Evolutionary conservation across 1,140 invertebrate genomes (phyloP).

Genomic region (Argopecten irradians): DNA sequence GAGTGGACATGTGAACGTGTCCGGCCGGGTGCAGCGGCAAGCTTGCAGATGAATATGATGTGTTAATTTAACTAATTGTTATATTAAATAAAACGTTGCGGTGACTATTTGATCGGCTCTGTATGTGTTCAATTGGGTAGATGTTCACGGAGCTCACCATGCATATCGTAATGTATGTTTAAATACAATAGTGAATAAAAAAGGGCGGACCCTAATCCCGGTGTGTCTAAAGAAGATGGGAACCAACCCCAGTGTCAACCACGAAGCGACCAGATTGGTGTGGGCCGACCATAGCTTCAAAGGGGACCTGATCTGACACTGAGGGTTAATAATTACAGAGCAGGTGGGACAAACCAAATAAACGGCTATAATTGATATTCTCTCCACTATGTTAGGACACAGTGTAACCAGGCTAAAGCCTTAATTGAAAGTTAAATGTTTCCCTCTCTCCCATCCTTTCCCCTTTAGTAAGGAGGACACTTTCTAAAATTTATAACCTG

Average conservation of each 20-base stretch:
- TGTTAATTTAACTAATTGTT: slow-evolving; percentile 19
- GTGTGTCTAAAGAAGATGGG: background rate
- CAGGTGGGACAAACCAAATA: slow-evolving; percentile 14
- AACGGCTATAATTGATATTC: background rate
- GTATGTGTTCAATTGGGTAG: slow-evolving; percentile 16
- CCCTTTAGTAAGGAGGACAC: background rate
- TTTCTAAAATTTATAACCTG: background rate
- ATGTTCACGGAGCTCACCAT: background rate
- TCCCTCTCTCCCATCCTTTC: background rate
- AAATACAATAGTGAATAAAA: slow-evolving; percentile 18
- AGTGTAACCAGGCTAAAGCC: background rate
- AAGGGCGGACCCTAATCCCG: background rate
- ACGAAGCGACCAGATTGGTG: background rate
- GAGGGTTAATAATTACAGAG: slow-evolving; percentile 17
- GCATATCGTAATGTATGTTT: background rate
- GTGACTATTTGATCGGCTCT: slow-evolving; percentile 14
- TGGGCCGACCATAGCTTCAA: background rate
- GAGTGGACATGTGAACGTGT: background rate
- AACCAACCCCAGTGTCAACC: background rate
- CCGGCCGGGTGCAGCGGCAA: slow-evolving; percentile 9
- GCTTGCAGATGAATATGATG: slow-evolving; percentile 21
- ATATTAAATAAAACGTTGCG: slow-evolving; percentile 18
- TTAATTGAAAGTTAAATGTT: slow-evolving; percentile 4
- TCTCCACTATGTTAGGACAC: background rate
- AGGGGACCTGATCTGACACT: background rate